Base-by-base conservation (phyloP, 30 jellyfish, hydroid and myxozoan genomes). In the Aurelia sp. region DNA sequence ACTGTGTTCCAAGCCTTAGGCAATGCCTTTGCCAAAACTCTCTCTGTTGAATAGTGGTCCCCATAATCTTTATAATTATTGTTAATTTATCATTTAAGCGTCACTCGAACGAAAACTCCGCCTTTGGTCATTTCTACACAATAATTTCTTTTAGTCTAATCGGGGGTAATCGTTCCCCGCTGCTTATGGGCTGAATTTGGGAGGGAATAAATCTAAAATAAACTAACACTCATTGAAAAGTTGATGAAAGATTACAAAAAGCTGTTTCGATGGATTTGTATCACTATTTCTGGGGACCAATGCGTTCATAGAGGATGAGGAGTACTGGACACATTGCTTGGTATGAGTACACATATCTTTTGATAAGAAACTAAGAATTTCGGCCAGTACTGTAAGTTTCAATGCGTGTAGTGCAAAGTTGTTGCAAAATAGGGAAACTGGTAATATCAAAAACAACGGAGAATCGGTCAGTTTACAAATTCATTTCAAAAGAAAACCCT, bases 101-200 rank as follows among this genome's bases (percentile, higher is more conserved):
- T 64, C 74, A 4, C 15, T 64, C 74, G 18, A 64, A 44, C 4
- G 9, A 64, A 3, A 64, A 64, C 52, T 21, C 74, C 74, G 74
- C 74, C 74, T 21, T 64, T 21, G 41, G 41, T 37, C 41, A 64
- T 64, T 37, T 21, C 33, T 21, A 22, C 74, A 21, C 18, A 18
- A 13, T 37, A 52, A 64, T 64, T 64, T 21, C 41, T 21, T 44
- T 21, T 64, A 21, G 27, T 8, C 33, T 64, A 64, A 64, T 18
- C 74, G 41, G 74, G 74, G 74, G 74, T 64, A 64, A 64, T 64
- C 33, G 19, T 44, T n/a, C 33, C 74, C 74, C 74, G 41, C 41
- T 21, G 74, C 35, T 55, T 10, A 37, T 21, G 33, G 71, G 74
- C 74, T n/a, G 33, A 64, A 17, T 13, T 64, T 64, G 74, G 74